Base-by-base conservation (phyloP, 2,888 invertebrate species). In the Catocala fraxini region DNA sequence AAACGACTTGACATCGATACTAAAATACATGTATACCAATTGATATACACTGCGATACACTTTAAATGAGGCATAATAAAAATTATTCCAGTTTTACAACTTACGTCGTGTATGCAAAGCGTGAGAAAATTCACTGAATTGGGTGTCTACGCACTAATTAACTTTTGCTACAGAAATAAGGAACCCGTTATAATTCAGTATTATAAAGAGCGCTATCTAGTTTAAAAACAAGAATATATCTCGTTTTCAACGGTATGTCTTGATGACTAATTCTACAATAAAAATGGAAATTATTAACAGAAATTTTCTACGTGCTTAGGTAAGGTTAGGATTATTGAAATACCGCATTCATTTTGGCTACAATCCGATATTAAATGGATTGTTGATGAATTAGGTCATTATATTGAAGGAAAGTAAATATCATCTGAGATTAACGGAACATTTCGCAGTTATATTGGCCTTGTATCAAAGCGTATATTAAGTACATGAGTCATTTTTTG, bases 51-150 rank as follows among this genome's bases (percentile, higher is more conserved):
- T 63, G 56, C 74, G 65, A 57, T 71, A 76, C 68, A 65, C 67
- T 68, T 64, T 61, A 73, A 71, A 73, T 82, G 82, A 81, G 63
- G 81, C 81, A 81, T 73, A 70, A 71, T 71, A 76, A 80, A 80
- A 80, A 74, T 25, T 67, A 75, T 73, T 81, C 82, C 75, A 79
- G 81, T 82, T 81, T 59, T 64, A 70, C 76, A 59, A 71, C 66
- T 73, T 67, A 65, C 68, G 56, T 63, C 63, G 63, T 63, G 59
- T 76, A 81, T 81, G 81, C 75, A 79, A 80, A 81, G 73, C 75
- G 79, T 84, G 84, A 72, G 81, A 85, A 81, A 74, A 72, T 81
- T 74, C 68, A 63, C 52, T 68, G 68, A 77, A 80, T 76, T 73
- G 64, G 63, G 64, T 68, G 56, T 71, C 58, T 69, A 63, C 65